Evolutionary conservation across 2,113 vertebrate genomes (phyloP).

Genomic region (Ctenomys sociabilis): DNA sequence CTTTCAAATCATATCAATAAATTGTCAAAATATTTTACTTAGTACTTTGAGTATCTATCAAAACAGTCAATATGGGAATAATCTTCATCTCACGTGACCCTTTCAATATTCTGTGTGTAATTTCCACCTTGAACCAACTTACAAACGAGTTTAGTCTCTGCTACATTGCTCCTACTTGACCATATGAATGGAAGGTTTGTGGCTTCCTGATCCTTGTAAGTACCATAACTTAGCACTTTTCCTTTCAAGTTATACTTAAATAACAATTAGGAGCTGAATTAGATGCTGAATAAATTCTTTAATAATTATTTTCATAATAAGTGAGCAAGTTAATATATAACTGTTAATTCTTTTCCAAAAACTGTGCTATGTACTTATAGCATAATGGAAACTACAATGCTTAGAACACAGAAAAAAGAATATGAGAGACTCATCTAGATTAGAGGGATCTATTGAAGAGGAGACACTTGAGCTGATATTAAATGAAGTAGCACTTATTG

Average conservation of each 20-base stretch:
- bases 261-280: not conserved
- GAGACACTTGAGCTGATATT: not conserved
- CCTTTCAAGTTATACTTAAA: not conserved
- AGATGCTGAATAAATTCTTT: not conserved
- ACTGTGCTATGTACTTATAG: not conserved
- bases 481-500: not conserved
- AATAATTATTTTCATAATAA: not conserved
- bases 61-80: not conserved
- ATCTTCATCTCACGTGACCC: not conserved
- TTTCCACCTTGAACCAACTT: not conserved
- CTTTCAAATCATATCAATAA: not conserved
- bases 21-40: constrained; percentile 55
- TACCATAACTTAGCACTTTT: not conserved
- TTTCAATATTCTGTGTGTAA: not conserved
- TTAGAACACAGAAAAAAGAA: not conserved
- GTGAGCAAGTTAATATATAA: not conserved
- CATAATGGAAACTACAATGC: not conserved
- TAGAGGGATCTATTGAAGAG: not conserved
- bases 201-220: not conserved
- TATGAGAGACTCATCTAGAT: not conserved
- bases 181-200: not conserved
- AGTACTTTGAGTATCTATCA: constrained; percentile 30
- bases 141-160: not conserved
- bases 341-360: not conserved
- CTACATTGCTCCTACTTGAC: not conserved